A percentile compares a stretch with the other conserved stretches of the same genome.
phyloP scores from a whole-genome alignment of 2,888 invertebrate species.

The Polyommatus iphigenia region DNA sequence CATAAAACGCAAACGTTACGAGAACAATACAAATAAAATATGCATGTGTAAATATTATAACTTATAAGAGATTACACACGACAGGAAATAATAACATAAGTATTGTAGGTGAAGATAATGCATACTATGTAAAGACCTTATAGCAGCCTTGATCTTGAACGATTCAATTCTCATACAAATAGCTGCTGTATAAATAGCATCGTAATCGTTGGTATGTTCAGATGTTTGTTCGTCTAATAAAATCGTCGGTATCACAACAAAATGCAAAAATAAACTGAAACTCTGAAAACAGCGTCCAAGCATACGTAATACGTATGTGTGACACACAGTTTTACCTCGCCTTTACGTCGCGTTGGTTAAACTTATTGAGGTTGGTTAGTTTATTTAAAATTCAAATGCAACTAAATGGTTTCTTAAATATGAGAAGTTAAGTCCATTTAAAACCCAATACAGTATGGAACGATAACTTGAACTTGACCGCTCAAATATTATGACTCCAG shows the following conservation, averaged over 20 bases:
- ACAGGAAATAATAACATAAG: conserved; percentile 7
- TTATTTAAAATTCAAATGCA: background rate
- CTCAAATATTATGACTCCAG: background rate
- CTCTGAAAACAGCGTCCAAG: background rate
- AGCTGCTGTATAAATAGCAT: background rate
- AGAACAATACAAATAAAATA: background rate
- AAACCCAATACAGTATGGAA: no score
- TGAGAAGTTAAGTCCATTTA: background rate
- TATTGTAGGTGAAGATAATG: background rate
- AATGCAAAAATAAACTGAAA: background rate
- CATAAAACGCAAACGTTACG: background rate
- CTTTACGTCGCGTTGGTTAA: no score
- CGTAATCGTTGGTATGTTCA: background rate
- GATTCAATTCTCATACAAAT: background rate
- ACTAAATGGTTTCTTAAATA: background rate
- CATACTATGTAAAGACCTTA: background rate
- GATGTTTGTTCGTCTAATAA: background rate
- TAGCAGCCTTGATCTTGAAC: conserved; percentile 15
- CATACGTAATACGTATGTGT: no score
- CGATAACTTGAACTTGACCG: background rate
- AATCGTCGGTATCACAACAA: background rate
- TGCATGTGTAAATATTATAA: background rate
- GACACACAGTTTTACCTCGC: no score
- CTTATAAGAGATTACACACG: background rate
- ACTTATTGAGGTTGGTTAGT: no score